Conservation (phyloP, 1,140 invertebrate species). For the Campoletis sonorensis region DNA sequence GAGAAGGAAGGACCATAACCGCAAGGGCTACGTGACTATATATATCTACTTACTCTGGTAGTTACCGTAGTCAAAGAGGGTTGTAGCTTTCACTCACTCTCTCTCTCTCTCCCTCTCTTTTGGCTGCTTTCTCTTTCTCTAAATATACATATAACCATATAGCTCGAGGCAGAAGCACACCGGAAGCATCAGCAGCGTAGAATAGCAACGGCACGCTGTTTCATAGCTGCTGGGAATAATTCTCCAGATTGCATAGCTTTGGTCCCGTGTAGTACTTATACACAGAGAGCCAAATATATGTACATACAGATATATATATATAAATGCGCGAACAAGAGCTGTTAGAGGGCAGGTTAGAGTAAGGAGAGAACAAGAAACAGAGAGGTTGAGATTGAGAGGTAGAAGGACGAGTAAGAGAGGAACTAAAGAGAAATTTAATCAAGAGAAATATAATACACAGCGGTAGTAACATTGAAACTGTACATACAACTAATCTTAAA, state of each 20-base stretch:
- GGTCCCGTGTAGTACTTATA: too few relatives aligned
- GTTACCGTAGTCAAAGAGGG: constrained; percentile 43
- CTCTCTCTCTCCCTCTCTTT: not conserved
- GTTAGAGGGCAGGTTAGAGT: constrained; percentile 13
- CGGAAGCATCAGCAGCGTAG: constrained; percentile 23
- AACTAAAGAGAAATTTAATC: constrained; percentile 48
- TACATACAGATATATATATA: not conserved
- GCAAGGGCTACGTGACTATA: constrained; percentile 31
- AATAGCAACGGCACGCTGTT: constrained; percentile 37
- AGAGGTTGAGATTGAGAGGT: constrained; percentile 10
- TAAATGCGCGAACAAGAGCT: not conserved
- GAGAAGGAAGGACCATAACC: constrained; percentile 26
- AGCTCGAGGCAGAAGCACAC: not conserved
- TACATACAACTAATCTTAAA: not conserved
- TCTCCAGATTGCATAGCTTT: constrained; percentile 40
- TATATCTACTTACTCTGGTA: constrained; percentile 41
- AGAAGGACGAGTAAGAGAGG: constrained; percentile 12
- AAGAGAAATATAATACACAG: constrained; percentile 46
- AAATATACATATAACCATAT: constrained; percentile 27
- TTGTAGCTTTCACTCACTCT: not conserved
- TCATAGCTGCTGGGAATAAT: constrained; percentile 44
- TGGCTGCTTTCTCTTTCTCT: not conserved
- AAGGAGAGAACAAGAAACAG: not conserved
- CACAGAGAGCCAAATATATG: not conserved
- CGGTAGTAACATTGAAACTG: constrained; percentile 17